Percentiles rank a stretch among this genome's conserved stretches.
These are phyloP conservation scores for Tiliqua scincoides DNA, from an alignment of 2,113 vertebrate species.

Conservation along the genomic window DNA sequence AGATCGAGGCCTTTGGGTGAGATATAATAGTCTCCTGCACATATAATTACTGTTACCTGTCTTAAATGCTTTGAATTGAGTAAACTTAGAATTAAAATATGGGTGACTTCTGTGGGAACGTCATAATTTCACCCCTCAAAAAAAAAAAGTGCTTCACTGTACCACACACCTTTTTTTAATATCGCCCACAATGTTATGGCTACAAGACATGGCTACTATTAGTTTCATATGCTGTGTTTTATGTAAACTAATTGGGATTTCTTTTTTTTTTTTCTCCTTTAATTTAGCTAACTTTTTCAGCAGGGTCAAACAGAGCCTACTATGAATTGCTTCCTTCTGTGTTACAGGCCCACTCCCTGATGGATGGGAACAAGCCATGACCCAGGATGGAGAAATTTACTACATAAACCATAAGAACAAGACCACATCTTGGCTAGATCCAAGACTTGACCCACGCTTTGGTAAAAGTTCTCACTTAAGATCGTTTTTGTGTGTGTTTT, in stretches of 20 bases:
- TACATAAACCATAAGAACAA: constrained; percentile 99
- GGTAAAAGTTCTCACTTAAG: constrained; percentile 87
- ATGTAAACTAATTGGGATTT: constrained; percentile 64
- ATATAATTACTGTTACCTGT: neutral
- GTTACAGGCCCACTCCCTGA: constrained; percentile 94
- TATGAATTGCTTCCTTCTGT: constrained; percentile 76
- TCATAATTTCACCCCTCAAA: neutral
- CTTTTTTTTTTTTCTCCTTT: constrained; percentile 59
- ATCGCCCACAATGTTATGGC: constrained; percentile 37
- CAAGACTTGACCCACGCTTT: constrained; percentile 94
- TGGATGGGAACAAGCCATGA: constrained; percentile 98
- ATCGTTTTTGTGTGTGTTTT: constrained; percentile 61
- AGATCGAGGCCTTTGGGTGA: neutral
- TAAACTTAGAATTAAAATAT: neutral
- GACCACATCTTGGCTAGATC: constrained; percentile 98
- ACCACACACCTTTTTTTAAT: constrained; percentile 41
- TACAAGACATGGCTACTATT: constrained; percentile 52
- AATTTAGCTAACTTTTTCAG: constrained; percentile 61
- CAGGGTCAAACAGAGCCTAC: constrained; percentile 71
- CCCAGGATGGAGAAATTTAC: constrained; percentile 98
- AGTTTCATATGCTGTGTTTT: constrained; percentile 67
- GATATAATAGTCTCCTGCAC: neutral
- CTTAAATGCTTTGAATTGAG: neutral
- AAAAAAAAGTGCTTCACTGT: constrained; percentile 40
- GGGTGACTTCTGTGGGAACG: neutral